phyloP scores from a whole-genome alignment of 2,888 invertebrate genomes.

The Andrena chrysosceles region DNA sequence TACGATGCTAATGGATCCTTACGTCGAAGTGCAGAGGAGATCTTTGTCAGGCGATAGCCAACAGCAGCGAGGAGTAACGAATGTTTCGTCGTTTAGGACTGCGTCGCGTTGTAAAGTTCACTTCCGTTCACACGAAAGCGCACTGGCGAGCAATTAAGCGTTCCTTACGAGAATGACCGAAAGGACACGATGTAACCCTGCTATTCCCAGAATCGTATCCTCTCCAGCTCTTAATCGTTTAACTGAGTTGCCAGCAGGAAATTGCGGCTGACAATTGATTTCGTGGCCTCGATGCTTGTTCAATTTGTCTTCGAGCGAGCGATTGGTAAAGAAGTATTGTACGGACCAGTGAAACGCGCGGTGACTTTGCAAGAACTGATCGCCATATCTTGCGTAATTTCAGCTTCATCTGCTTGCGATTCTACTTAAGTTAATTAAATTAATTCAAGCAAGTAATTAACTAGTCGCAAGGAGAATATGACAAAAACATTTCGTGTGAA shows the following conservation, averaged over 20 bases:
- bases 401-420: neutral
- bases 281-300: slow-evolving; percentile 51
- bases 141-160: slow-evolving; percentile 62
- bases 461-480: too few relatives aligned
- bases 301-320: slow-evolving; percentile 47
- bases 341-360: neutral
- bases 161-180: slow-evolving; percentile 52
- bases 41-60: neutral
- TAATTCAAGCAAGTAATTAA: too few relatives aligned
- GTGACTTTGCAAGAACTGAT: neutral
- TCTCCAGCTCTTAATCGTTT: slow-evolving; percentile 58
- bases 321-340: slow-evolving; percentile 18
- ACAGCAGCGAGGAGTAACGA: neutral
- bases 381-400: neutral
- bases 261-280: slow-evolving; percentile 79
- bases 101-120: slow-evolving; percentile 15
- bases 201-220: slow-evolving; percentile 54
- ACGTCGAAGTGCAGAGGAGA: neutral
- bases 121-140: slow-evolving; percentile 42
- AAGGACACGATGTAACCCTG: slow-evolving; percentile 42
- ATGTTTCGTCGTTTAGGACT: slow-evolving; percentile 19
- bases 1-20: slow-evolving; percentile 26
- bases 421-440: too few relatives aligned
- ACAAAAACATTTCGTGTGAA: too few relatives aligned
- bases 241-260: slow-evolving; percentile 66